A percentile compares a stretch with the other conserved stretches of the same genome.
phyloP scores from a whole-genome alignment of 2,797 vertebrate species.

The Furcifer pardalis region DNA sequence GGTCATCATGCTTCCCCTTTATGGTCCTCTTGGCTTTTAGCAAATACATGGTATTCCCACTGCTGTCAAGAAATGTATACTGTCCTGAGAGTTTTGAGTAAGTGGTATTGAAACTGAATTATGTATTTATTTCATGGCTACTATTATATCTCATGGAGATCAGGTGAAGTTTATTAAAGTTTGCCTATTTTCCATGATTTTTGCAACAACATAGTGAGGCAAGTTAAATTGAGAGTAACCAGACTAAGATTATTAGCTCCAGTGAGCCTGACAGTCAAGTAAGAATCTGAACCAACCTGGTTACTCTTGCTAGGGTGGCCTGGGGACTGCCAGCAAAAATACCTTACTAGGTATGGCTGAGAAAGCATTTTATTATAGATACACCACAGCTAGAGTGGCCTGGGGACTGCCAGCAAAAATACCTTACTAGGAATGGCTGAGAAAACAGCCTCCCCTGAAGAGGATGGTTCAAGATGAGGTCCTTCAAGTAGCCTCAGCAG shows the following conservation, averaged over 20 bases:
- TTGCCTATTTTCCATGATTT: background rate
- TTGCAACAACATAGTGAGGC: background rate
- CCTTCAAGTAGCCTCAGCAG: too few relatives aligned
- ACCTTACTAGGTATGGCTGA: too few relatives aligned
- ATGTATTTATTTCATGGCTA: background rate
- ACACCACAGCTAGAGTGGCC: background rate
- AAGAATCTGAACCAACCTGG: background rate
- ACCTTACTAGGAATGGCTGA: too few relatives aligned
- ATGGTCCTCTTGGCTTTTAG: background rate
- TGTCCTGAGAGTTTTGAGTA: too few relatives aligned
- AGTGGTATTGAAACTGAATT: background rate
- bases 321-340: too few relatives aligned
- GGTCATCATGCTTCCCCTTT: background rate
- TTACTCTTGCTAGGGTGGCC: background rate
- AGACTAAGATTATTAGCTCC: background rate
- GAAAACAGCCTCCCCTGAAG: too few relatives aligned
- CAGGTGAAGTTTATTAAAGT: background rate
- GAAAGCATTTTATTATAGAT: background rate
- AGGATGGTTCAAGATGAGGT: too few relatives aligned
- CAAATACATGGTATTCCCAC: background rate
- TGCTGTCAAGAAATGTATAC: background rate
- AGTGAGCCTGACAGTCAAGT: background rate
- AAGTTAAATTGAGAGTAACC: background rate
- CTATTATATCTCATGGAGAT: background rate
- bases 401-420: too few relatives aligned